Evolutionary conservation across 2,888 invertebrate genomes (phyloP).

Genomic region (Drosophila ezoana): DNA sequence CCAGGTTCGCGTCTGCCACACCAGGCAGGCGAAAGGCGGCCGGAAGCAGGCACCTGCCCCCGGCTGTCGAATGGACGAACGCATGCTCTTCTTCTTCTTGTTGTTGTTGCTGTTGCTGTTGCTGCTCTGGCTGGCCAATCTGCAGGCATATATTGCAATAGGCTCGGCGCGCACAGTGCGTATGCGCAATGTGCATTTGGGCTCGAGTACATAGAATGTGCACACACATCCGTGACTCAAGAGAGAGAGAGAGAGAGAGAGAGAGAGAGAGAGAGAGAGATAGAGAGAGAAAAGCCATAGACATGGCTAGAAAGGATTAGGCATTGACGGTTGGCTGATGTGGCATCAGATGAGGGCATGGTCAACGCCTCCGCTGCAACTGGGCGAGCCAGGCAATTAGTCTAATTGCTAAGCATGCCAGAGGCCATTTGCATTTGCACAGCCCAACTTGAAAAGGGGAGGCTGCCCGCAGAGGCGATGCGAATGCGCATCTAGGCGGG

Average conservation of each 20-base stretch:
- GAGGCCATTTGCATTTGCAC: constrained; percentile 71
- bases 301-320: constrained; percentile 7
- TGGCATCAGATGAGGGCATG: constrained; percentile 27
- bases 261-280: background rate
- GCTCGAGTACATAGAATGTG: constrained; percentile 13
- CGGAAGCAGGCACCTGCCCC: constrained; percentile 22
- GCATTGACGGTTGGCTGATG: constrained; percentile 9
- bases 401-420: constrained; percentile 78
- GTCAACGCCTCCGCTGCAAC: constrained; percentile 44
- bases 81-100: constrained; percentile 21
- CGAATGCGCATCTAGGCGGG: background rate
- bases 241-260: background rate
- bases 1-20: background rate
- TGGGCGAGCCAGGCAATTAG: constrained; percentile 72
- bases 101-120: constrained; percentile 10
- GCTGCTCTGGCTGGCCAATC: constrained; percentile 67
- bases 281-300: background rate
- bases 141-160: constrained; percentile 78
- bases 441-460: no score
- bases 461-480: no score
- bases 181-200: constrained; percentile 72
- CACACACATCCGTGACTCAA: background rate
- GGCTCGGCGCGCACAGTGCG: constrained; percentile 72
- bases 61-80: constrained; percentile 31
- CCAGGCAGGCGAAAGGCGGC: no score